These are phyloP conservation scores for Pachycephala philippinensis DNA, from an alignment of 2,113 vertebrate genomes.

Conservation along the genomic window DNA sequence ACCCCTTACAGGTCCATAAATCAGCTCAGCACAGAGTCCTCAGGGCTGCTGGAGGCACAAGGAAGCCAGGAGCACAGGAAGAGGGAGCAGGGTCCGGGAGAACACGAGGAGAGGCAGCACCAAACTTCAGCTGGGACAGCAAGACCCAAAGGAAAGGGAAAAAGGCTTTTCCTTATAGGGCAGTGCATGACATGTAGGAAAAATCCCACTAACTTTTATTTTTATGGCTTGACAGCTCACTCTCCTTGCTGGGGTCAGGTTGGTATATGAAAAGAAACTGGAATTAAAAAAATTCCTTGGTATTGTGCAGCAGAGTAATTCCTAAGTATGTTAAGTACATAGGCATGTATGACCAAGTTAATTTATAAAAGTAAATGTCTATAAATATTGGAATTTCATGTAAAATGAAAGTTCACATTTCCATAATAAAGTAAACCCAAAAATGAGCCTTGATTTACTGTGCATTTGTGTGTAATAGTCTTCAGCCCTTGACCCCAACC, in stretches of 20 bases:
- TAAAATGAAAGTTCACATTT: background rate
- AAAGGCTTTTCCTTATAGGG: background rate
- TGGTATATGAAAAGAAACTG: background rate
- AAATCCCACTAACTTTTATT: background rate
- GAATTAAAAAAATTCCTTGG: background rate
- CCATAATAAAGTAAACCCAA: background rate
- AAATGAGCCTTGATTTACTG: background rate
- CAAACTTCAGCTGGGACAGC: background rate
- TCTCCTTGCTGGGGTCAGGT: background rate
- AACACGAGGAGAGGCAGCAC: background rate
- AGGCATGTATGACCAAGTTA: background rate
- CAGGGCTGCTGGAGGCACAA: background rate
- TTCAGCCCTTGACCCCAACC: background rate
- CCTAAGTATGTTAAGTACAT: background rate
- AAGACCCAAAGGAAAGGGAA: background rate
- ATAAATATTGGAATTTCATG: background rate
- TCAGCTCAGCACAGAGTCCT: background rate
- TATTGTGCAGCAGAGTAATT: background rate
- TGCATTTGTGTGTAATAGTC: background rate
- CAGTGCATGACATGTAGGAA: rapidly evolving
- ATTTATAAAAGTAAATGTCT: background rate
- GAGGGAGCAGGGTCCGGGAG: background rate
- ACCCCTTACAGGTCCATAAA: background rate
- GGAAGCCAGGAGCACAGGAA: rapidly evolving
- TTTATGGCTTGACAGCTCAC: background rate